Evolutionary conservation across 2,797 vertebrate genomes (phyloP).

Genomic region (Apogon hyalosoma): DNA sequence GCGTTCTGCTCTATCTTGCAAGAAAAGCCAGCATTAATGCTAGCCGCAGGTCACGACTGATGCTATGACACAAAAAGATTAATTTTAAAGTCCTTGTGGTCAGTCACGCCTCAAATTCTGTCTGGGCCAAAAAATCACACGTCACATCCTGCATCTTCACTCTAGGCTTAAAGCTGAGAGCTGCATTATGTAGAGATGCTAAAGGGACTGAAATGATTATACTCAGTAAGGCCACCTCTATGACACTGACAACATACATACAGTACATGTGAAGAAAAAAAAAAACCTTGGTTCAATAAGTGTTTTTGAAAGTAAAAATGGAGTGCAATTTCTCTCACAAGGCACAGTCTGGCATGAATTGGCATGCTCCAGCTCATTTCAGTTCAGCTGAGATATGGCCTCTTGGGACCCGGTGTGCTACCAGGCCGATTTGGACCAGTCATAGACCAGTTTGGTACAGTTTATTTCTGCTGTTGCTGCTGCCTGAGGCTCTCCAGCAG

Average conservation of each 20-base stretch:
- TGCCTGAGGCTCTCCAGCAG: constrained; percentile 91
- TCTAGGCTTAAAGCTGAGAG: constrained; percentile 18
- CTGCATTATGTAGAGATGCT: constrained; percentile 62
- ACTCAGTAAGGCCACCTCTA: constrained; percentile 74
- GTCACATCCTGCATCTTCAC: constrained; percentile 6
- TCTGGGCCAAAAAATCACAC: not conserved
- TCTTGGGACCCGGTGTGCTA: constrained; percentile 22
- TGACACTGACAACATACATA: constrained; percentile 45
- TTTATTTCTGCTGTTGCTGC: constrained; percentile 81
- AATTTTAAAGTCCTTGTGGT: not conserved
- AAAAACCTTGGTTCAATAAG: constrained; percentile 35
- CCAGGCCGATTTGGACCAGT: constrained; percentile 44
- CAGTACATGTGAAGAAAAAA: constrained; percentile 58
- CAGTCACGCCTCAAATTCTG: not conserved
- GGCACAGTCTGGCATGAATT: constrained; percentile 75
- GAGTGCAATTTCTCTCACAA: constrained; percentile 78
- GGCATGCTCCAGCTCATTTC: constrained; percentile 56
- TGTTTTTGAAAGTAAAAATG: constrained; percentile 63
- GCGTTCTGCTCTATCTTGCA: not conserved
- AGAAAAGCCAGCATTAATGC: constrained; percentile 8
- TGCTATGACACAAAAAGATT: not conserved
- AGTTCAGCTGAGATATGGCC: constrained; percentile 60
- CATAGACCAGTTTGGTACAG: constrained; percentile 33
- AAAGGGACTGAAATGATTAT: constrained; percentile 52
- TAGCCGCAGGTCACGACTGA: constrained; percentile 23